A percentile compares a stretch with the other conserved stretches of the same genome.
These are phyloP conservation scores for Pelmatolapia mariae DNA, from an alignment of 2,113 vertebrate species.

Conservation along the genomic window DNA sequence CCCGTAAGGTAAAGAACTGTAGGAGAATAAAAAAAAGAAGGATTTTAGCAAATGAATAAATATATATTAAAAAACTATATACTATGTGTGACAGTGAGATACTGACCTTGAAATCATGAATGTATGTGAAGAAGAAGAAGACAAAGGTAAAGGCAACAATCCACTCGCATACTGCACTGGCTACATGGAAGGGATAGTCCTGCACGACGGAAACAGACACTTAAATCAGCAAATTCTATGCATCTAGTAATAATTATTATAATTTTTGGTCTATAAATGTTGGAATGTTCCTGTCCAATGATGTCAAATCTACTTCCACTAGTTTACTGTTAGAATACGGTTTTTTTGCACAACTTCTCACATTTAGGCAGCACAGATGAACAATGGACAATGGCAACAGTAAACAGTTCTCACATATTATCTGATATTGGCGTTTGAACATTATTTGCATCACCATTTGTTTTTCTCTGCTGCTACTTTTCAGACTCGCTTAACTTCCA, in stretches of 20 bases:
- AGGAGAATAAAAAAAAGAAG: neutral
- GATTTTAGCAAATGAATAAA: neutral
- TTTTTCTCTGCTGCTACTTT: neutral
- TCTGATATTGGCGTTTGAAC: neutral
- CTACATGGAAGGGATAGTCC: slow-evolving; percentile 48
- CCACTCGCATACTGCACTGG: slow-evolving; percentile 91
- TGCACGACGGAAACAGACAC: neutral
- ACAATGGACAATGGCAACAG: rapidly evolving
- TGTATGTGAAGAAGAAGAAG: slow-evolving; percentile 90
- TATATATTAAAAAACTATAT: neutral
- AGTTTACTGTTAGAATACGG: neutral
- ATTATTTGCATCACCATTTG: neutral
- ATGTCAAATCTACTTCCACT: neutral
- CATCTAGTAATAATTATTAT: neutral
- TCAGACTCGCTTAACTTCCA: neutral
- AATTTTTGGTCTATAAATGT: neutral
- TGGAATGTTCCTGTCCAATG: neutral
- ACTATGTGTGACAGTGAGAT: neutral
- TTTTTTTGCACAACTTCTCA: neutral
- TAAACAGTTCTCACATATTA: neutral
- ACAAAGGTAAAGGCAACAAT: slow-evolving; percentile 87
- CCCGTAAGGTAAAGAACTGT: slow-evolving; percentile 61
- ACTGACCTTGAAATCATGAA: slow-evolving; percentile 91
- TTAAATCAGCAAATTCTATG: neutral
- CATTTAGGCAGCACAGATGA: neutral